Evolutionary conservation across 2,113 vertebrate species (phyloP).

Genomic region (Acrocephalus arundinaceus): DNA sequence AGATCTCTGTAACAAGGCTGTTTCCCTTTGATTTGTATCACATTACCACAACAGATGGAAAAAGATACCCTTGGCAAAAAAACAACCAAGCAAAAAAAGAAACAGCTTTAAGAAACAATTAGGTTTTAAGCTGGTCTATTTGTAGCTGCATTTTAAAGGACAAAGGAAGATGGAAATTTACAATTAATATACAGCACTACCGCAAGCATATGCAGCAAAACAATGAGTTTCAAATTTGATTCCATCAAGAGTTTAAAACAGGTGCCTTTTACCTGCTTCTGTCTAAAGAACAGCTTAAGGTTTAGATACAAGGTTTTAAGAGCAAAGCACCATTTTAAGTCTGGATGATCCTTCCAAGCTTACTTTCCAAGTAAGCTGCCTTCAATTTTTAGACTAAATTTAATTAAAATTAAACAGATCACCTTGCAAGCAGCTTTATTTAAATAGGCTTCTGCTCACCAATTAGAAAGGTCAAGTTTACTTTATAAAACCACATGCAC

Average conservation of each 20-base stretch:
- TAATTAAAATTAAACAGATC: conserved; percentile 64
- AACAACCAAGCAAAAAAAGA: not conserved
- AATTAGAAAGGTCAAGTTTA: conserved; percentile 11
- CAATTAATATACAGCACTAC: not conserved
- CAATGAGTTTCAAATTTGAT: not conserved
- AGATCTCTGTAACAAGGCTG: not conserved
- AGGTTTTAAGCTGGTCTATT: conserved; percentile 13
- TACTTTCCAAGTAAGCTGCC: conserved; percentile 24
- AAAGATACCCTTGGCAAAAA: not conserved
- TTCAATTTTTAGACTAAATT: conserved; percentile 54
- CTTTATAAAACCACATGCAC: not conserved
- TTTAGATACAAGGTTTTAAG: conserved; percentile 36
- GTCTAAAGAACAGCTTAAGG: conserved; percentile 39
- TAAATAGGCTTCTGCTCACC: conserved; percentile 37
- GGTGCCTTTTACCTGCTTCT: not conserved
- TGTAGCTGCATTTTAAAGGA: conserved; percentile 1
- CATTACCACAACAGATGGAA: not conserved
- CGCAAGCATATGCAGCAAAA: not conserved
- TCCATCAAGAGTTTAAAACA: not conserved
- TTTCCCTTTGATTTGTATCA: not conserved
- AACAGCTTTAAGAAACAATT: not conserved
- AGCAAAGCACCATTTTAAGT: conserved; percentile 37
- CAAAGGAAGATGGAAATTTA: not conserved
- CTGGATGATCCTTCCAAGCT: conserved; percentile 18
- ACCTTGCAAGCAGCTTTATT: conserved; percentile 55